These are phyloP conservation scores for Limenitis camilla DNA, from an alignment of 2,888 invertebrate genomes.

Conservation along the genomic window DNA sequence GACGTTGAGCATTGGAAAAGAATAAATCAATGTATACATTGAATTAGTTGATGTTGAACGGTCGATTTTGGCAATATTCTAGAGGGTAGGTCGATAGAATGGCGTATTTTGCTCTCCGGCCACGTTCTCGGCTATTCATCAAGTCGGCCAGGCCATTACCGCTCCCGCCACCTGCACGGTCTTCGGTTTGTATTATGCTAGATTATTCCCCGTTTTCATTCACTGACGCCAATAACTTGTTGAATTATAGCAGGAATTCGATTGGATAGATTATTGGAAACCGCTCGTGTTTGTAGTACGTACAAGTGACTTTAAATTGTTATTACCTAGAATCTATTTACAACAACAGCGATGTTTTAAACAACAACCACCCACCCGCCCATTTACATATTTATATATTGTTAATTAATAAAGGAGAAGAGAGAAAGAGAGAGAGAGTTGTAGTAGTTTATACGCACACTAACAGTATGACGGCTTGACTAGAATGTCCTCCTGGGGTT, in stretches of 20 bases:
- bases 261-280: slow-evolving; percentile 24
- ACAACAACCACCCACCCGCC: no score
- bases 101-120: slow-evolving; percentile 56
- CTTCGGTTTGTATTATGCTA: slow-evolving; percentile 57
- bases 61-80: slow-evolving; percentile 65
- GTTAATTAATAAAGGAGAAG: no score
- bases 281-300: slow-evolving; percentile 14
- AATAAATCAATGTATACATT: slow-evolving; percentile 68
- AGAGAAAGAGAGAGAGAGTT: no score
- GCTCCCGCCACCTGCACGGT: slow-evolving; percentile 61
- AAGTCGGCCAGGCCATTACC: slow-evolving; percentile 63
- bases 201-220: slow-evolving; percentile 56
- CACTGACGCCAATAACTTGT: slow-evolving; percentile 50
- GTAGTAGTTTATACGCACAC: no score
- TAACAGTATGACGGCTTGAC: no score
- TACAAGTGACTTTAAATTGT: slow-evolving; percentile 7
- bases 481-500: no score
- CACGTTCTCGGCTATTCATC: slow-evolving; percentile 68
- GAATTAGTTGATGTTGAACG: slow-evolving; percentile 66
- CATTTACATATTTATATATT: no score
- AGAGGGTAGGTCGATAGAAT: slow-evolving; percentile 56
- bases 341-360: no score
- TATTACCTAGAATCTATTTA: no score
- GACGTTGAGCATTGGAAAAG: slow-evolving; percentile 40
- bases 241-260: slow-evolving; percentile 34